Conservation (phyloP, 2,888 invertebrate species). For the Ichneumon xanthorius region DNA sequence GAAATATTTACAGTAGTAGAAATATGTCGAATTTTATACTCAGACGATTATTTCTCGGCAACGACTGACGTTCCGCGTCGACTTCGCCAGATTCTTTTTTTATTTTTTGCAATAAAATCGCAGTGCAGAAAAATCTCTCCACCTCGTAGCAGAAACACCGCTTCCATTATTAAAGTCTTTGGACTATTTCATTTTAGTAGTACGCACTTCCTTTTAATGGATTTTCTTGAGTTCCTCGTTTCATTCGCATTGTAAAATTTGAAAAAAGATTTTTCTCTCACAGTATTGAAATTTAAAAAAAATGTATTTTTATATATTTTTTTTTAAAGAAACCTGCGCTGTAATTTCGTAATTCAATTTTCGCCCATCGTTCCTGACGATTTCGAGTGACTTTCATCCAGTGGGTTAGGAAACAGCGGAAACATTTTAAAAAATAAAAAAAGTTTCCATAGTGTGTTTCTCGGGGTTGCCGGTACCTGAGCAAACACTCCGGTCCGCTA, state of each 20-base stretch:
- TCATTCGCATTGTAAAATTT: not conserved
- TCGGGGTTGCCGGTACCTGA: conserved; percentile 1
- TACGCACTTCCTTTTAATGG: not conserved
- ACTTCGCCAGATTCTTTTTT: not conserved
- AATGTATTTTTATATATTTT: not conserved
- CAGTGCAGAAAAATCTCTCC: not conserved
- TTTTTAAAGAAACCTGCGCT: not conserved
- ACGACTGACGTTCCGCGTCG: not conserved
- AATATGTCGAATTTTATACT: no score
- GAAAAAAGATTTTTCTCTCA: not conserved
- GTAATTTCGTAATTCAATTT: conserved; percentile 19
- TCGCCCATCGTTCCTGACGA: conserved; percentile 1
- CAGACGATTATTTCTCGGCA: not conserved
- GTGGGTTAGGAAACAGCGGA: not conserved
- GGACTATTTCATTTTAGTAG: no score
- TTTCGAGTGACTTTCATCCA: conserved; percentile 12
- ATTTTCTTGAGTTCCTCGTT: not conserved
- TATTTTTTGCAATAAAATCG: not conserved
- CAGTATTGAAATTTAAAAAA: not conserved
- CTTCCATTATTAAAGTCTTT: not conserved
- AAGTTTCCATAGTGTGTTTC: conserved; percentile 17
- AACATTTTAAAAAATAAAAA: not conserved
- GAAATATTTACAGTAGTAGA: no score
- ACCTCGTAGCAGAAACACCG: not conserved
- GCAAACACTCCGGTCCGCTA: conserved; percentile 29